Conservation (phyloP, 1,140 invertebrate genomes). For the Nilaparvata lugens region DNA sequence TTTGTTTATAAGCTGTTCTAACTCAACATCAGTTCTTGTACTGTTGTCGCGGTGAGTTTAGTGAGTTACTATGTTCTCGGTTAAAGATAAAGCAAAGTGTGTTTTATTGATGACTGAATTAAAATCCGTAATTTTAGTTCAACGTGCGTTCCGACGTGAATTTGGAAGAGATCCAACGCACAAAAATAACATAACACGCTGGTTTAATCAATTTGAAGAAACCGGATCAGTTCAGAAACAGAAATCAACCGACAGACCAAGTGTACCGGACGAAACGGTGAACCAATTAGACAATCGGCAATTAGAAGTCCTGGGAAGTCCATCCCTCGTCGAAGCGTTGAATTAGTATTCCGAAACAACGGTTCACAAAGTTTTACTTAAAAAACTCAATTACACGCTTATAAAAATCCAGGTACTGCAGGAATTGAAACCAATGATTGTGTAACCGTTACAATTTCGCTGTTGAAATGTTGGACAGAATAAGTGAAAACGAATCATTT, state of each 20-base stretch:
- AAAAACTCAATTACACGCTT: background rate
- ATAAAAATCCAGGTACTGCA: slow-evolving; percentile 1
- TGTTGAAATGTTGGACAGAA: slow-evolving; percentile 1
- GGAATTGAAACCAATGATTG: slow-evolving; percentile 1
- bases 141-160: background rate
- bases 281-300: background rate
- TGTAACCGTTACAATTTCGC: background rate
- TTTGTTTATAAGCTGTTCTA: background rate
- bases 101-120: background rate
- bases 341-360: background rate
- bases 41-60: background rate
- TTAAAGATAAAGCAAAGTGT: background rate
- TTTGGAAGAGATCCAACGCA: background rate
- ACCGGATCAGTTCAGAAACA: slow-evolving; percentile 1
- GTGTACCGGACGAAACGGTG: background rate
- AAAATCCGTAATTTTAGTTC: slow-evolving; percentile 2
- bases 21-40: slow-evolving; percentile 1
- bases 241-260: background rate
- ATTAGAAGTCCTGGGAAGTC: slow-evolving; percentile 1
- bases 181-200: slow-evolving; percentile 1
- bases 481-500: background rate
- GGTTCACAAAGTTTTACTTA: background rate
- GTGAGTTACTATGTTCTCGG: background rate
- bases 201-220: background rate
- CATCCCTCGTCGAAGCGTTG: background rate